phyloP scores from a whole-genome alignment of 1,140 invertebrate species.

The Dreissena rostriformis region DNA sequence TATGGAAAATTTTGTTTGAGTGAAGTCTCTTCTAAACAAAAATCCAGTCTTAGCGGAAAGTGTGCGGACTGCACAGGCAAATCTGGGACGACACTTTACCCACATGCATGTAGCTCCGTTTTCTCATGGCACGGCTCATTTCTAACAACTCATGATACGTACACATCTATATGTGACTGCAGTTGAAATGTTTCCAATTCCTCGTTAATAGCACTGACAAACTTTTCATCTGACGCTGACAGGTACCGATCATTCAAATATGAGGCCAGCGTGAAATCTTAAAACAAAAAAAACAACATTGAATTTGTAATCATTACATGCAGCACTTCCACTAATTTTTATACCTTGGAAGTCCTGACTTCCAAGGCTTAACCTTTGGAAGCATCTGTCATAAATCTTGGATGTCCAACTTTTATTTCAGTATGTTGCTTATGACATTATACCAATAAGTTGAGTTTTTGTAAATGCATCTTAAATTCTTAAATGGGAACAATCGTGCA shows the following conservation, averaged over 20 bases:
- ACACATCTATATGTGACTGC: slow-evolving; percentile 39
- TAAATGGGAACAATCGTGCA: no score
- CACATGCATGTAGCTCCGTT: neutral
- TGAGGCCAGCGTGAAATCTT: slow-evolving; percentile 64
- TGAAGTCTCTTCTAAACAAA: neutral
- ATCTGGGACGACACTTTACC: neutral
- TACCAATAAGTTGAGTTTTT: no score
- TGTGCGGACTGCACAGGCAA: neutral
- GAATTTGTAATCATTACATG: no score
- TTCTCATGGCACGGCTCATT: neutral
- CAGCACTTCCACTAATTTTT: no score
- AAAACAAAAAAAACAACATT: neutral
- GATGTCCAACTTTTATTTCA: no score
- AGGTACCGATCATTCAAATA: slow-evolving; percentile 67
- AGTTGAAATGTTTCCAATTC: slow-evolving; percentile 61
- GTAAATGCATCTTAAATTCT: no score
- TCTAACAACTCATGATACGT: neutral
- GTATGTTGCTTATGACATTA: no score
- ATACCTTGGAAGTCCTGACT: no score
- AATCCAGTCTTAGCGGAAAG: neutral
- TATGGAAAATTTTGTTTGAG: neutral
- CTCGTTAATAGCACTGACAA: slow-evolving; percentile 63
- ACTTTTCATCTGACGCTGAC: slow-evolving; percentile 60
- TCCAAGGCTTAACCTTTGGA: no score
- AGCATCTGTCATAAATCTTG: no score